Evolutionary conservation across 2,113 vertebrate genomes (phyloP), one percentile per base, ranked within the genome.

Genomic region (Myocastor coypus): DNA sequence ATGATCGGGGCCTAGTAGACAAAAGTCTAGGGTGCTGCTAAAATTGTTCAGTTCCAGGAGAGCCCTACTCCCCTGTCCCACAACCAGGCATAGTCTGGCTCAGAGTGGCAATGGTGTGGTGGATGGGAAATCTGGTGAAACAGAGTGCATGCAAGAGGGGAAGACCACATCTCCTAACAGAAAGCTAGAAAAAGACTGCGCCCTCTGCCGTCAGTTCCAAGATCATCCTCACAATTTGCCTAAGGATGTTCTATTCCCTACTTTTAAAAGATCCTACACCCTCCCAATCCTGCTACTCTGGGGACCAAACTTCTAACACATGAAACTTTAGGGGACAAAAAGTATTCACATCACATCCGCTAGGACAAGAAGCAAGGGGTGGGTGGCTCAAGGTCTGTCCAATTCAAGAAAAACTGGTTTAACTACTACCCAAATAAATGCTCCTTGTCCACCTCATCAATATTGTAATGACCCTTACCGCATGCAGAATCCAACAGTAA

Each of bases 51-150:
- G 30, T 0, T 17, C 46, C 77, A 52, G 73, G 34, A 13, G 8
- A 52, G 3, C 5, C 34, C 50, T 28, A 5, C 30, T 20, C 3
- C 20, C 40, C 13, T 2, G 17, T n/a, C 52, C 50, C 26, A 40
- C 0, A 19, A 6, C 5, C 37, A 89, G 69, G 19, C 63, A 10
- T 3, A 12, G 34, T 1, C 46, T 20, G 22, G 20, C 46, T 81
- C 61, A 57, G 10, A 61, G 52, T 2, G 28, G 40, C 55, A 28
- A 0, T 2, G 12, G 66, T 17, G 4, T 24, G 4, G 5, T 32
- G 9, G 14, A 0, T 30, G 32, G 71, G 77, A 75, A 89, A n/a
- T 7, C 40, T 34, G n/a, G 69, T 19, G 69, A 7, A 46, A 66
- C 0, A 37, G 32, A 57, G 34, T 6, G 7, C 34, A 1, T 30